A percentile compares a stretch with the other conserved stretches of the same genome.
phyloP scores from a whole-genome alignment of 1,140 invertebrate genomes.

The Lasioglossum baleicum region DNA sequence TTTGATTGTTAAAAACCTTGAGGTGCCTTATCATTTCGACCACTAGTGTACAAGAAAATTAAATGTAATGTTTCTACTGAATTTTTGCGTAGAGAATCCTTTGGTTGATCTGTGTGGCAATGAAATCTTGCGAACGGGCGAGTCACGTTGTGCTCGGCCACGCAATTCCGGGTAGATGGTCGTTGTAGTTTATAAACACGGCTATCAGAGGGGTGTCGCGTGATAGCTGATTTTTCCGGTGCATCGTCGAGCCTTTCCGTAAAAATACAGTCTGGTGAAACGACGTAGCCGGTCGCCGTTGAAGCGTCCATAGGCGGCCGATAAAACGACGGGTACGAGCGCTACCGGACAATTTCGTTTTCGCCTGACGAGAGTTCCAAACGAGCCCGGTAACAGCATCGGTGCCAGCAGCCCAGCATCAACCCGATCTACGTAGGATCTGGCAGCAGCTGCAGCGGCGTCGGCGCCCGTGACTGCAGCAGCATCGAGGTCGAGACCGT shows the following conservation, averaged over 20 bases:
- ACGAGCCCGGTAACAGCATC: conserved; percentile 51
- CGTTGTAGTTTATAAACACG: not conserved
- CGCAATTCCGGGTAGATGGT: not conserved
- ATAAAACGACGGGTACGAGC: conserved; percentile 58
- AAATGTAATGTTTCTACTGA: too few species aligned
- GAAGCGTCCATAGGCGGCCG: conserved; percentile 34
- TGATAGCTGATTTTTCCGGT: not conserved
- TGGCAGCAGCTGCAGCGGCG: conserved; percentile 57
- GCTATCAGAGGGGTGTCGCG: not conserved
- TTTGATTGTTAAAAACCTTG: too few species aligned
- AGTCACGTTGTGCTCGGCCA: too few species aligned
- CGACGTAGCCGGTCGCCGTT: conserved; percentile 4
- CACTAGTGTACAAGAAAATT: too few species aligned
- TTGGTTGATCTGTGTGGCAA: too few species aligned
- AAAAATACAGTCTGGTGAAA: conserved; percentile 34
- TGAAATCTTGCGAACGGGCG: too few species aligned
- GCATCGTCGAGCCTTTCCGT: conserved; percentile 10
- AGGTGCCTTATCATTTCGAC: too few species aligned
- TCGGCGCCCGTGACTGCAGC: conserved; percentile 47
- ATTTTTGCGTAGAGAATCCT: too few species aligned
- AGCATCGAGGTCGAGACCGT: conserved; percentile 46
- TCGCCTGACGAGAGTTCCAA: conserved; percentile 66
- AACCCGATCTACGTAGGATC: conserved; percentile 46
- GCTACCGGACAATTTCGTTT: conserved; percentile 62
- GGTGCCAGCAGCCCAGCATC: conserved; percentile 37